Conservation (phyloP, 2,888 invertebrate genomes). For the Neoitamus cyanurus region DNA sequence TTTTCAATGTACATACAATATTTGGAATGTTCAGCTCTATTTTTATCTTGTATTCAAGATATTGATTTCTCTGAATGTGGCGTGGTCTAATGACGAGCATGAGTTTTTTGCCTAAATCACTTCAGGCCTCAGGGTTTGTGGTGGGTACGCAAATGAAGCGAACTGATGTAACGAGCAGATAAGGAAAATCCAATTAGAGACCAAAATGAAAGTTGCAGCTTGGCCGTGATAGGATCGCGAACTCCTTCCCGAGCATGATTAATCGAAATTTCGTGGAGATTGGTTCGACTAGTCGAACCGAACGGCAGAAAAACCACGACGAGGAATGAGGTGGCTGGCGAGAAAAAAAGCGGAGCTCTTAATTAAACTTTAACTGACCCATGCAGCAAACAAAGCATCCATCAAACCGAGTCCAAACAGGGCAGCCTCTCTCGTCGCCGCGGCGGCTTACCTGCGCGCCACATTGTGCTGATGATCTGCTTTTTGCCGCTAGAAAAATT, state of each 20-base stretch:
- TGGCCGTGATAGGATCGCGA: slow-evolving; percentile 9
- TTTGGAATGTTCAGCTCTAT: background rate
- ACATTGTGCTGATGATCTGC: background rate
- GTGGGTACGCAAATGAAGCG: background rate
- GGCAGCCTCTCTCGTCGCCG: background rate
- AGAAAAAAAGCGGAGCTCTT: slow-evolving; percentile 43
- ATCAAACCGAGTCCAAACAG: slow-evolving; percentile 45
- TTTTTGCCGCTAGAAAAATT: slow-evolving; percentile 6
- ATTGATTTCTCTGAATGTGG: background rate
- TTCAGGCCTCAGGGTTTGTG: background rate
- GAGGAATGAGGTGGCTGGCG: background rate
- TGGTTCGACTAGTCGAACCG: background rate
- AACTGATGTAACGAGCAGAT: slow-evolving; percentile 1
- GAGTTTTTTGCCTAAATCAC: background rate
- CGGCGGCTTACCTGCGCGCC: background rate
- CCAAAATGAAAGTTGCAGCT: background rate
- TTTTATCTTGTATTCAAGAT: background rate
- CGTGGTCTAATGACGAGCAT: background rate
- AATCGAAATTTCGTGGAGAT: slow-evolving; percentile 26
- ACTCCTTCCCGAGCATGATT: slow-evolving; percentile 21
- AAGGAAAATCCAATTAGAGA: slow-evolving; percentile 33
- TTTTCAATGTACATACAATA: background rate
- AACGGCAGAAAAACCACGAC: background rate
- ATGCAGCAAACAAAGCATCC: slow-evolving; percentile 49
- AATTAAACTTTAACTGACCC: slow-evolving; percentile 48